phyloP scores from a whole-genome alignment of 2,113 vertebrate genomes.

The Cyanocitta stelleri region DNA sequence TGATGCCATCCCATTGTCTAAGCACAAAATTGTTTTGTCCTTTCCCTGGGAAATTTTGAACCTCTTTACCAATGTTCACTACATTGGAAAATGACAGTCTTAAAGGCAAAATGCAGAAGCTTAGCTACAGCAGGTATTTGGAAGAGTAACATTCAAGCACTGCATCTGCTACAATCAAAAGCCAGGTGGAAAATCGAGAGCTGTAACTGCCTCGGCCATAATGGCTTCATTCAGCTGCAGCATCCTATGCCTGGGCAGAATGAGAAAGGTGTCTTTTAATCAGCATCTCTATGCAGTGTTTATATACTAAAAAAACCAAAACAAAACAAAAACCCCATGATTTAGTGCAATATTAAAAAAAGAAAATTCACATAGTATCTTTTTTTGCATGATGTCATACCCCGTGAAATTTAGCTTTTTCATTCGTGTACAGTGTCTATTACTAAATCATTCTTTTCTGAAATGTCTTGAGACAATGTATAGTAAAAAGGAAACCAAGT shows the following conservation, averaged over 20 bases:
- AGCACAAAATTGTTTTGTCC: not conserved
- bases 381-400: not conserved
- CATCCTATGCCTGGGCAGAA: not conserved
- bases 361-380: not conserved
- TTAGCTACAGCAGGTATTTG: not conserved
- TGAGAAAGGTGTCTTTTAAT: not conserved
- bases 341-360: not conserved
- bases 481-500: not conserved
- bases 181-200: not conserved
- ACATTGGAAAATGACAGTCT: not conserved
- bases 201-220: not conserved
- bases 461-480: not conserved
- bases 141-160: not conserved
- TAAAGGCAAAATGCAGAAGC: not conserved
- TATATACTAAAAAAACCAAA: not conserved
- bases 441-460: not conserved
- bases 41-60: not conserved
- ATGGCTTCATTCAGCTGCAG: not conserved
- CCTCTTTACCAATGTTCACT: not conserved
- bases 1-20: not conserved
- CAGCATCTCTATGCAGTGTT: not conserved
- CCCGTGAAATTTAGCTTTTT: not conserved
- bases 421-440: not conserved
- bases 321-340: rapidly evolving
- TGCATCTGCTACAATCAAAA: not conserved